Evolutionary conservation across 2,113 vertebrate species (phyloP).

Genomic region (Ictalurus furcatus): DNA sequence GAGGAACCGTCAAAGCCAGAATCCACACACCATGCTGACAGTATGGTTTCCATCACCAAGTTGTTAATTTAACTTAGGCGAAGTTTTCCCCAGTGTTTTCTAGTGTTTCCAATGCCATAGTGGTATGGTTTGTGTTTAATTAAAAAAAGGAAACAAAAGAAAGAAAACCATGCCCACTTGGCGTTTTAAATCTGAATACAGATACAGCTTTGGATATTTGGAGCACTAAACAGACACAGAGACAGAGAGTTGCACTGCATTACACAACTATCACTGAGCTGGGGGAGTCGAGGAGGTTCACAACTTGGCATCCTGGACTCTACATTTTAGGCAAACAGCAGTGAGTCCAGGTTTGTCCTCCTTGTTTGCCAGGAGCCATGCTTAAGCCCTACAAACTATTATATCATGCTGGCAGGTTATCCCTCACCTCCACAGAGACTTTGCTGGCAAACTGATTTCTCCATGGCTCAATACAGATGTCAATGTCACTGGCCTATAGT

Average conservation of each 20-base stretch:
- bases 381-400: not conserved
- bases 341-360: not conserved
- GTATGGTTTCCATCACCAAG: too few relatives aligned
- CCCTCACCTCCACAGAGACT: not conserved
- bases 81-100: not conserved
- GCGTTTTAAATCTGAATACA: not conserved
- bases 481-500: not conserved
- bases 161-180: not conserved
- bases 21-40: not conserved
- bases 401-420: not conserved
- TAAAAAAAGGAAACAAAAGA: not conserved
- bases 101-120: not conserved
- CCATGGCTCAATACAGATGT: not conserved
- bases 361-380: not conserved
- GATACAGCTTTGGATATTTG: not conserved
- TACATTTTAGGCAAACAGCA: slow-evolving; percentile 1
- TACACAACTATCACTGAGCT: not conserved
- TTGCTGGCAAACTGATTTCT: not conserved
- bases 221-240: not conserved
- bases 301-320: not conserved
- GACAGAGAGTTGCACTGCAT: not conserved
- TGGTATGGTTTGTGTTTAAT: not conserved
- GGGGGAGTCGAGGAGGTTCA: not conserved
- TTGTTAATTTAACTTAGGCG: too few relatives aligned
- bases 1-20: not conserved